These are phyloP conservation scores for Picathartes gymnocephalus DNA, from an alignment of 2,113 vertebrate genomes.

Conservation along the genomic window DNA sequence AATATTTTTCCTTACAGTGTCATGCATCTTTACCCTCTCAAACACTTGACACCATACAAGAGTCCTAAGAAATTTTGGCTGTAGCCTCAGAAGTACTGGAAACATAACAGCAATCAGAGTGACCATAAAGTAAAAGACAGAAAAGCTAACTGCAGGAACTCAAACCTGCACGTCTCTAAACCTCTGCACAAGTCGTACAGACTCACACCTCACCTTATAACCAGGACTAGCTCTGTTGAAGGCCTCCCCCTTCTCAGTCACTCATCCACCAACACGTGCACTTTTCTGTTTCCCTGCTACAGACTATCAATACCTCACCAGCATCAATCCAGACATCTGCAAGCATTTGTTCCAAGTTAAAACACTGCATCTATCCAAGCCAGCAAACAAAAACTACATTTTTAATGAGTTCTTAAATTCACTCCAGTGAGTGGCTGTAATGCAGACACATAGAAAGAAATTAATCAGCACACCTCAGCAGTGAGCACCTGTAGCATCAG, in stretches of 20 bases:
- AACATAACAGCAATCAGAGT: neutral
- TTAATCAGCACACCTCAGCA: neutral
- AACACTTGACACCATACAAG: neutral
- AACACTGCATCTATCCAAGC: neutral
- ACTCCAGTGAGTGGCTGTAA: neutral
- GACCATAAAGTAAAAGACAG: neutral
- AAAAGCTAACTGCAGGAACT: neutral
- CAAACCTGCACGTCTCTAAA: accelerated
- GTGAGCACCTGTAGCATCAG: neutral
- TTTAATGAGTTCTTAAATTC: neutral
- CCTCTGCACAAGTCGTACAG: neutral
- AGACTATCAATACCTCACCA: neutral
- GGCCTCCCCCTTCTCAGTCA: neutral
- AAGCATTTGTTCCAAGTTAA: accelerated
- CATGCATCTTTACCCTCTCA: neutral
- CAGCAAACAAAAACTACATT: neutral
- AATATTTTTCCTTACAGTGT: neutral
- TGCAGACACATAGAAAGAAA: neutral
- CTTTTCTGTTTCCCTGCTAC: neutral
- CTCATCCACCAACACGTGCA: neutral
- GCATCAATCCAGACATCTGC: neutral
- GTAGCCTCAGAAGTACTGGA: neutral
- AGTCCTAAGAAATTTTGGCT: neutral
- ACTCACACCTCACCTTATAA: neutral
- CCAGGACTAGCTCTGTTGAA: neutral